Base-by-base conservation (phyloP, 1,140 invertebrate genomes). In the Yoshiicerus persimilis region DNA sequence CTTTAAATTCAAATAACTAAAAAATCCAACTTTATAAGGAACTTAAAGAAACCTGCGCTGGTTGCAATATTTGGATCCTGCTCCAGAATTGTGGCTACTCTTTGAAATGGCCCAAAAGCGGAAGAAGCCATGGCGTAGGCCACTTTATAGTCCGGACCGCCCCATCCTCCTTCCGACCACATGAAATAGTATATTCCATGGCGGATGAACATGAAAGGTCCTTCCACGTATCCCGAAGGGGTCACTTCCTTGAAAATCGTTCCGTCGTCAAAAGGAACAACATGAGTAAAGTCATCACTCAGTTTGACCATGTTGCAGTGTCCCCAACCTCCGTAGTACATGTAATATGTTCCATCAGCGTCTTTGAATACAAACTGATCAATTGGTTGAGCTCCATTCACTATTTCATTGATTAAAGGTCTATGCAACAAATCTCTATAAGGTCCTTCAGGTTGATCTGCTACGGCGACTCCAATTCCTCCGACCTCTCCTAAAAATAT, bases 131-230 rank as follows among this genome's bases (percentile, higher is more conserved):
- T 87, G 0, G 88, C 88, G 25, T 89, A 89, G 4, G 88, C 88
- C 0, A 89, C 88, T 32, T 38, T 13, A 27, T 89, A 89, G 56
- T 89, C 86, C 13, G 88, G 88, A 3, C 88, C 88, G 23, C 41
- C 30, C 88, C 88, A 89, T 0, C 27, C 88, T 32, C 86, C 88
- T 70, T 89, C 88, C 0, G 85, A 87, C 85, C 86, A 89, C 88
- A 89, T 89, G 47, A 89, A 89, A 47, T 89, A 89, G 30, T 89
- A 89, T 23, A 70, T 89, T 2, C 86, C 86, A 47, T 89, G 84
- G 25, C 70, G 36, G 20, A 83, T 84, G 38, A 89, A 89, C 88
- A 89, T 89, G 27, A 87, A 89, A 8, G 88, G 88, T 1, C 88
- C 88, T 84, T 89, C 88, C 1, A 84, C 56, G 23, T 89, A 89